Percentiles rank a stretch among this genome's conserved stretches.
These are phyloP conservation scores for Callorhinus ursinus DNA, from an alignment of 2,113 vertebrate genomes.

Conservation along the genomic window DNA sequence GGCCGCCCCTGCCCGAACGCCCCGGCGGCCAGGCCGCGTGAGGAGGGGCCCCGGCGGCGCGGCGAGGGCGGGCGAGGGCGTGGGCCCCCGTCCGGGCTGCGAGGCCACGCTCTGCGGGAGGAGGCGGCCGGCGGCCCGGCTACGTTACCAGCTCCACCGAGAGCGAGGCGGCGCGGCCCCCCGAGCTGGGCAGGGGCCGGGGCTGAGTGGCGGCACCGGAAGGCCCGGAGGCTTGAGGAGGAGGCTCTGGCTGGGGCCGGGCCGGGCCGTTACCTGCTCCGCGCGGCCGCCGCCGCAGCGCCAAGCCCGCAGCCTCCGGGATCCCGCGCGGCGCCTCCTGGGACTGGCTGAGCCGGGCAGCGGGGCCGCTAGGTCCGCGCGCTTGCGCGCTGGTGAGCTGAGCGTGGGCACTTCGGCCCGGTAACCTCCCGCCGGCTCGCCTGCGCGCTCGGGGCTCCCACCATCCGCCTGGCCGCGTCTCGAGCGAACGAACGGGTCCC, in stretches of 20 bases:
- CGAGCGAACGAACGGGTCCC: rapidly evolving
- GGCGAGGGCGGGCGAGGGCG: neutral
- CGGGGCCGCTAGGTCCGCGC: rapidly evolving
- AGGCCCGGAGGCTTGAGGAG: neutral
- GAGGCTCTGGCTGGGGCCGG: rapidly evolving
- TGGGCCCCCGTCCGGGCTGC: neutral
- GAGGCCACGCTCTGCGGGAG: neutral
- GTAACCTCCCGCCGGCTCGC: rapidly evolving
- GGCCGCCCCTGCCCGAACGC: neutral
- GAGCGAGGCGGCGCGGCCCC: neutral
- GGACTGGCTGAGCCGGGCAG: neutral
- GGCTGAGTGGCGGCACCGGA: rapidly evolving
- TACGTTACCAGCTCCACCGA: neutral
- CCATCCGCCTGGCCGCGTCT: no score
- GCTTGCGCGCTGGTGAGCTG: neutral
- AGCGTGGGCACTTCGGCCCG: rapidly evolving
- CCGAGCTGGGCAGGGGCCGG: neutral
- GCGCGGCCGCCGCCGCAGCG: neutral
- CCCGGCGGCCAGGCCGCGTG: neutral
- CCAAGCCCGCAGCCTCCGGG: rapidly evolving
- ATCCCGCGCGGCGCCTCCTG: neutral
- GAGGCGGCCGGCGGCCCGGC: neutral
- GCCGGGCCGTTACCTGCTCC: constrained; percentile 11
- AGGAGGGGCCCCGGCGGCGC: neutral
- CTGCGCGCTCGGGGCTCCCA: rapidly evolving